Evolutionary conservation across 2,113 vertebrate genomes (phyloP).

Genomic region (Leucoraja erinaceus): DNA sequence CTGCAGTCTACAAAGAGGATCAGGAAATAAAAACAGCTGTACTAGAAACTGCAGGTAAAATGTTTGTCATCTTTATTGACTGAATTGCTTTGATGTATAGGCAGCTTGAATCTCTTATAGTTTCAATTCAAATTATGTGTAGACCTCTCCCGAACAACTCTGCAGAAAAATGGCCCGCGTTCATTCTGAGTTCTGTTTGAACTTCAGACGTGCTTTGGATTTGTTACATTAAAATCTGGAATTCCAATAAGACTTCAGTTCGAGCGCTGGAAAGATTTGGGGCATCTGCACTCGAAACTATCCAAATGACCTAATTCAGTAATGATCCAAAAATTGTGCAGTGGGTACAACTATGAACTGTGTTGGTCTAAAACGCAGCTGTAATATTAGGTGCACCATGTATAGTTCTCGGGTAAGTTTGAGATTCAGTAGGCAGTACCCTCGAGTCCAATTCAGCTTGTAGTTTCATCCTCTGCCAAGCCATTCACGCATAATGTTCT

Average conservation of each 20-base stretch:
- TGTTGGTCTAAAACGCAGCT: not conserved
- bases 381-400: not conserved
- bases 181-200: not conserved
- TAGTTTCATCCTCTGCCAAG: too few relatives aligned
- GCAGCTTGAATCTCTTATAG: not conserved
- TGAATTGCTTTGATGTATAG: not conserved
- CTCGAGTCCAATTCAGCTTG: too few relatives aligned
- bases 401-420: too few relatives aligned
- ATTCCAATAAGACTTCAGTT: too few relatives aligned
- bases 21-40: conserved; percentile 68
- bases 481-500: too few relatives aligned
- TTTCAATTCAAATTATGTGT: not conserved
- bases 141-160: not conserved
- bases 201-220: not conserved
- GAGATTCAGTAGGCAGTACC: too few relatives aligned
- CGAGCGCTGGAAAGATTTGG: not conserved
- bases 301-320: not conserved
- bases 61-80: not conserved
- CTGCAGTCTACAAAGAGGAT: conserved; percentile 86
- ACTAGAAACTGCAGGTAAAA: conserved; percentile 61
- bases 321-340: not conserved
- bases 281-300: not conserved
- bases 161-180: not conserved
- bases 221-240: not conserved
- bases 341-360: not conserved